Evolutionary conservation across 2,797 vertebrate species (phyloP), one percentile per base, ranked within the genome.

Genomic region (Phylloscopus collybita): DNA sequence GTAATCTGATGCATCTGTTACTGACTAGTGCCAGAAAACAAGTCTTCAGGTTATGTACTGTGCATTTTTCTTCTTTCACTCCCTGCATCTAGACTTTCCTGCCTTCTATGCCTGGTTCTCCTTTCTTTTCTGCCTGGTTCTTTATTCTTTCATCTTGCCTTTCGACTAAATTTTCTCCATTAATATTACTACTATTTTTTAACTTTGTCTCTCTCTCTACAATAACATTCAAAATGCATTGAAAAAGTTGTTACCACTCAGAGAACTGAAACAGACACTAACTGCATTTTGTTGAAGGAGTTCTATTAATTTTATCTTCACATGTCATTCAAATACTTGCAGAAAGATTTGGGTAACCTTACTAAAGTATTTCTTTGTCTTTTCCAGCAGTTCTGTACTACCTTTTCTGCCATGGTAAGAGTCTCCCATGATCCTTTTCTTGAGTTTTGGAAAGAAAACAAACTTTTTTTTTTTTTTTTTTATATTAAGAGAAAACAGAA

Each of bases 341-440:
- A 67, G 27, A 80, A 75, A 36, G 4, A 60, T 16, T 20, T 67
- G 15, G 13, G 22, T 57, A 87, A 30, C 7, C 49, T 54, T 56
- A 45, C 8, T 27, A 42, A 44, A 47, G 21, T 11, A 57, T 26
- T 78, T 54, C 2, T 51, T 76, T 61, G 3, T 50, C 91, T 70
- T 70, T 80, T 45, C 9, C 23, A 56, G 13, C 18, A 18, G 45
- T 59, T 50, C 19, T 71, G 18, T 38, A 26, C 13, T n/a, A 50
- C 5, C 4, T 70, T 32, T 81, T 60, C 30, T 22, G 36, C 11
- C 22, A 50, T 0, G 0, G 8, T 26, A 78, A 30, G 10, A 66
- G 5, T 26, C 4, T 3, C 10, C 5, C 1, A 1, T 38, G 12
- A 42, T 11, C 4, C 10, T 57, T 62, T 34, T 11, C 36, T 57